Evolutionary conservation across 1,140 invertebrate species (phyloP).

Genomic region (Drosophila murphyi): DNA sequence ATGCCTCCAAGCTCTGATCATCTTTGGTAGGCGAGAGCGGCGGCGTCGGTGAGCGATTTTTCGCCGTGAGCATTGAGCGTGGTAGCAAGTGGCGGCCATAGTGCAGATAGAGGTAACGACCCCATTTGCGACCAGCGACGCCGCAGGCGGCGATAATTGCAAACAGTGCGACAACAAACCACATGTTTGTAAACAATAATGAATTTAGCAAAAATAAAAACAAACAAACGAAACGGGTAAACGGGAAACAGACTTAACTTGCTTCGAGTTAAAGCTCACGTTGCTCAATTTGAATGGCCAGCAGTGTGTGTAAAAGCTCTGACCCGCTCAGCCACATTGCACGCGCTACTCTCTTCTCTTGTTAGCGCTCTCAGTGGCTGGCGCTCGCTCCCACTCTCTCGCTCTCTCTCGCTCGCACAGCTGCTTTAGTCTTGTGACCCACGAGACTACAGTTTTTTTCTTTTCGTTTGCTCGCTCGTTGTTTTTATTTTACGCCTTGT

Average conservation of each 20-base stretch:
- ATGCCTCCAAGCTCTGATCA: conserved; percentile 79
- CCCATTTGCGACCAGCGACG: conserved; percentile 78
- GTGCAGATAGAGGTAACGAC: conserved; percentile 76
- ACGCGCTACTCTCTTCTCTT: conserved; percentile 21
- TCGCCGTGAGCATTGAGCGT: conserved; percentile 67
- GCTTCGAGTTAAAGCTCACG: conserved; percentile 32
- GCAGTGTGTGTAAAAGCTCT: conserved; percentile 64
- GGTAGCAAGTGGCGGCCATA: conserved; percentile 78
- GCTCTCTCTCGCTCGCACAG: conserved; percentile 25
- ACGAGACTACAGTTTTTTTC: conserved; percentile 56
- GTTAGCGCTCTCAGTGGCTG: not conserved
- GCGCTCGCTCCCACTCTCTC: conserved; percentile 19
- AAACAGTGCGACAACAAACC: conserved; percentile 67
- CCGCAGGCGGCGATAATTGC: conserved; percentile 60
- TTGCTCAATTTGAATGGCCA: conserved; percentile 40
- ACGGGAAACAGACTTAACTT: not conserved
- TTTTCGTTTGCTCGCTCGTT: not conserved
- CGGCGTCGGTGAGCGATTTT: conserved; percentile 80
- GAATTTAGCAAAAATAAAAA: not conserved
- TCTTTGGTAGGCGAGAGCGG: conserved; percentile 76
- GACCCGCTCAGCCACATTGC: conserved; percentile 34
- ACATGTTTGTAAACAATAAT: conserved; percentile 68
- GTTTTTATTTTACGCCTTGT: conserved; percentile 26
- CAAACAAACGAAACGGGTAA: not conserved
- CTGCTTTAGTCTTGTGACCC: conserved; percentile 71